A percentile compares a stretch with the other conserved stretches of the same genome.
phyloP scores from a whole-genome alignment of 2,888 invertebrate genomes.

The Ochropleura leucogaster region DNA sequence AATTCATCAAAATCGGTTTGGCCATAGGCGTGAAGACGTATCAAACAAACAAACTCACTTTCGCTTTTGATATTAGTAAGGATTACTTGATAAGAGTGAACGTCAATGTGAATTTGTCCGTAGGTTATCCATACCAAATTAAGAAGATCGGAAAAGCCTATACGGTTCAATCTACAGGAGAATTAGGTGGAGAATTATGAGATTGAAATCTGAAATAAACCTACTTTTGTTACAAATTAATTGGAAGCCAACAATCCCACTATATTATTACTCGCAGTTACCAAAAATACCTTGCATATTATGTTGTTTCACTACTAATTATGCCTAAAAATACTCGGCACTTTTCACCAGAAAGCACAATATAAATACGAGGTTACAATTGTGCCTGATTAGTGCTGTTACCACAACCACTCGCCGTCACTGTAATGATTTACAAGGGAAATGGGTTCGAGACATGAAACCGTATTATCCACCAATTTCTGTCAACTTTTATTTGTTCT shows the following conservation, averaged over 20 bases:
- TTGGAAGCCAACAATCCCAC: conserved; percentile 5
- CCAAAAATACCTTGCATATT: conserved; percentile 36
- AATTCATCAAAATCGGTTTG: too few species aligned
- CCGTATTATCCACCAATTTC: conserved; percentile 79
- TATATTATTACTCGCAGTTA: conserved; percentile 30
- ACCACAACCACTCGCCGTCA: conserved; percentile 68
- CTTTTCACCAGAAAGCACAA: conserved; percentile 58
- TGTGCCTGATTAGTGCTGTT: conserved; percentile 71
- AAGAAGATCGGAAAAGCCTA: background rate
- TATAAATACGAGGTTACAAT: conserved; percentile 63
- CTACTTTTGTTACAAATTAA: conserved; percentile 20
- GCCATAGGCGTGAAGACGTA: too few species aligned
- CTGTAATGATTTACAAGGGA: conserved; percentile 76
- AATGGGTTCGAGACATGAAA: conserved; percentile 80
- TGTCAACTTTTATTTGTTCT: conserved; percentile 76
- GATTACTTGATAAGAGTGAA: background rate
- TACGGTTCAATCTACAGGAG: background rate
- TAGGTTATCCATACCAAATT: background rate
- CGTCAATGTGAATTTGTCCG: background rate
- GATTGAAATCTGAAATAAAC: conserved; percentile 33
- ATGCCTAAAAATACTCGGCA: conserved; percentile 41
- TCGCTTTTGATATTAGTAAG: too few species aligned
- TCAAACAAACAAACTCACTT: too few species aligned
- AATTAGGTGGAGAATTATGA: background rate
- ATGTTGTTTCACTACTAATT: conserved; percentile 52